Base-by-base conservation (phyloP, 30 jellyfish, hydroid and myxozoan species). In the Aurelia aurita complex sp. Pacific region DNA sequence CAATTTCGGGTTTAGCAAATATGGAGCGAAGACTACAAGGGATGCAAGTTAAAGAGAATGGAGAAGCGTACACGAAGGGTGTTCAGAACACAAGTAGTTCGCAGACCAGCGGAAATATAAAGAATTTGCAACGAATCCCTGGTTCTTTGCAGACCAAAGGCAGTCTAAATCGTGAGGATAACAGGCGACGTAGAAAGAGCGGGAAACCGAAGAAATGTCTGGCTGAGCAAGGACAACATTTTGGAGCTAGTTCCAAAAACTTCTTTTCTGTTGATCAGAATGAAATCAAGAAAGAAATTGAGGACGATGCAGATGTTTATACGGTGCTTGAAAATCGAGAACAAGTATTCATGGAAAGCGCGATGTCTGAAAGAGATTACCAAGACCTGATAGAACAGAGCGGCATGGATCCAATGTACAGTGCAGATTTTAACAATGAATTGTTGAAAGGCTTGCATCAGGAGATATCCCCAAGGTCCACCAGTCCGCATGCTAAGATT, bases 161-260 rank as follows among this genome's bases (percentile, higher is more conserved):
- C 32, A 61, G 38, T 23, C 32, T 17, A 2, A 35, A 61, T 23
- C 15, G 72, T 6, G 77, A 67, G 59, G 18, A n/a, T 5, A 34
- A 2, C 14, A 57, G 38, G 33, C 57, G 74, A 53, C 85, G 74
- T n/a, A 54, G 85, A 23, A 75, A 75, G 61, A 34, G 74, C 42
- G 5, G 38, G 60, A 18, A 34, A 6, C 85, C 85, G 17, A 75
- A 61, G 70, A 61, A 61, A 61, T 61, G 32, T 61, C 36, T 0
- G 14, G 2, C 70, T 23, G 70, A 61, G 40, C 70, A 8, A n/a
- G 10, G 36, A 23, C 70, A 61, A 23, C 70, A 61, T 61, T n/a
- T 17, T 23, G 70, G 11, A 61, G 34, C 70, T 61, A n/a, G 70
- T 61, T 17, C 36, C 34, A 61, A 17, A 61, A 9, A 61, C 13